These are phyloP conservation scores for Sturmia bella DNA, from an alignment of 2,888 invertebrate species.

Conservation along the genomic window DNA sequence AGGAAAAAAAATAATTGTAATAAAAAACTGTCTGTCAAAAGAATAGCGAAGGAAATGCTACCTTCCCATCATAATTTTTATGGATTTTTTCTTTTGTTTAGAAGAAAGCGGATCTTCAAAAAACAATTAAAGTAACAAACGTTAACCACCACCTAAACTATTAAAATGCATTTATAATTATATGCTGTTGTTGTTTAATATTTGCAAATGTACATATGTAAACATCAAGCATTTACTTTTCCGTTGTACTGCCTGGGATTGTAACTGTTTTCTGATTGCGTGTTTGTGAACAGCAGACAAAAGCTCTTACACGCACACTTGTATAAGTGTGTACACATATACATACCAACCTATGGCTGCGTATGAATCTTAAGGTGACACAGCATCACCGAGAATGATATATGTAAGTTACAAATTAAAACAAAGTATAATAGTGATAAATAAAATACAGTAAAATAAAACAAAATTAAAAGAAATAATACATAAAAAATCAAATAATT, in stretches of 20 bases:
- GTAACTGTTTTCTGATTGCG: conserved; percentile 31
- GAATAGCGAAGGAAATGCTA: no score
- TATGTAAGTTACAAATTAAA: no score
- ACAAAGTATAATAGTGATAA: no score
- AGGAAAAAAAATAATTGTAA: not conserved
- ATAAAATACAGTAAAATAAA: no score
- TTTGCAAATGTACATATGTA: not conserved
- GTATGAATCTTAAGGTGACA: not conserved
- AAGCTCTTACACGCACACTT: not conserved
- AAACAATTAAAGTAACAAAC: conserved; percentile 50
- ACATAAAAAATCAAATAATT: no score
- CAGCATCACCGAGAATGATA: not conserved
- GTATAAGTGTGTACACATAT: not conserved
- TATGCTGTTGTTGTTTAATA: conserved; percentile 60
- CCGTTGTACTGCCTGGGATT: conserved; percentile 6
- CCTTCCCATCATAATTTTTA: conserved; percentile 23
- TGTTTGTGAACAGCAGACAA: conserved; percentile 47
- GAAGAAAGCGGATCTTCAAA: conserved; percentile 11
- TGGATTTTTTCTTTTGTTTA: conserved; percentile 1
- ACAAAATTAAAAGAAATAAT: no score
- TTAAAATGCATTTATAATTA: conserved; percentile 73
- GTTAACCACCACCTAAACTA: conserved; percentile 70
- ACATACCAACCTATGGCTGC: not conserved
- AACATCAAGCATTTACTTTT: conserved; percentile 6
- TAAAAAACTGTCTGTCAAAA: not conserved